Conservation (phyloP, 2,113 vertebrate species). For the Bubo scandiacus region DNA sequence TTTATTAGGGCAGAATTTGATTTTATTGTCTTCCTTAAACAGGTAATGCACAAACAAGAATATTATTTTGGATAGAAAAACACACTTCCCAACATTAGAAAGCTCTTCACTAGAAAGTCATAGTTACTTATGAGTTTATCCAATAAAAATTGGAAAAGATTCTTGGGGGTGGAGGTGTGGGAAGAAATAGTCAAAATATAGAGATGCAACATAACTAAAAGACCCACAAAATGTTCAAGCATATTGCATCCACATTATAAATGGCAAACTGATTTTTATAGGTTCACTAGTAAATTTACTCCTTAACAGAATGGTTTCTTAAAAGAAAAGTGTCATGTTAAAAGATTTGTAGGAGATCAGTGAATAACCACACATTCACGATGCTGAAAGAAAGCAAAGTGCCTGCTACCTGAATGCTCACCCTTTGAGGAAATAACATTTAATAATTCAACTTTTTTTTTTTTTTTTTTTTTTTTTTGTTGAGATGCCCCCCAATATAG, state of each 20-base stretch:
- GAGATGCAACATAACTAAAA: background rate
- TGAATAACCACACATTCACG: background rate
- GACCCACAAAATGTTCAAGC: background rate
- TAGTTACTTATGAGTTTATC: background rate
- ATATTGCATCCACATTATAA: background rate
- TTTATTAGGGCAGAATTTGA: background rate
- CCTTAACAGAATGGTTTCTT: background rate
- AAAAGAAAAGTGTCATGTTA: background rate
- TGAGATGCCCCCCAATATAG: background rate
- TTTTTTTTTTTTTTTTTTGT: background rate
- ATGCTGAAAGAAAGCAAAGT: background rate
- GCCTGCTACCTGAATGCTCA: background rate
- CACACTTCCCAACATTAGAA: background rate
- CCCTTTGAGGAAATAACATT: background rate
- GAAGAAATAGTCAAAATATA: background rate
- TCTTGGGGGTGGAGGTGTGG: fast-evolving
- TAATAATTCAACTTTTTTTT: background rate
- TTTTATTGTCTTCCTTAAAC: background rate
- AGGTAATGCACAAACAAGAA: background rate
- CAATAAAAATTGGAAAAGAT: background rate
- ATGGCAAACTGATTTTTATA: background rate
- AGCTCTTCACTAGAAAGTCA: background rate
- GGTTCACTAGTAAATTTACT: background rate
- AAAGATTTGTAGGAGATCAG: background rate
- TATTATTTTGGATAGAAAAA: background rate